Base-by-base conservation (phyloP, 1,140 invertebrate species). In the Drosophila tani region DNA sequence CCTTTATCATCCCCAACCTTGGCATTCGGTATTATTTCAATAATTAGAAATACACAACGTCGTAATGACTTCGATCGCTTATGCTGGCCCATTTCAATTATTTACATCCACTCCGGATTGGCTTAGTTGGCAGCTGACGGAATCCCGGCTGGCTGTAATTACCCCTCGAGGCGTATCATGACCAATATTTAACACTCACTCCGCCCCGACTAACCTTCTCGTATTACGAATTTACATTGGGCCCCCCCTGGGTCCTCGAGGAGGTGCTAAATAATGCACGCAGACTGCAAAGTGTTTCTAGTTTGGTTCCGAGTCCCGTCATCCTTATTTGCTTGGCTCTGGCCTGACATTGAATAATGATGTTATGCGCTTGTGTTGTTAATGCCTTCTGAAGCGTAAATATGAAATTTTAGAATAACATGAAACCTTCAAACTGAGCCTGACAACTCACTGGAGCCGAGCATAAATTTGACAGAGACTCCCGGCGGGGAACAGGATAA, bases 41-140 rank as follows among this genome's bases (percentile, higher is more conserved):
- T 81, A 83, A 80, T 76, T 66, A 76, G 75, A 83, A 80, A 76
- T 83, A 79, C 50, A 32, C 38, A 40, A 70, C 14, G 19, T 27
- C 19, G 32, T 50, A 81, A 59, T 45, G 63, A 56, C 63, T 55
- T 38, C 29, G 14, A 32, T 66, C 32, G 45, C 40, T 70, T 63
- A 69, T 50, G 74, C 58, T 47, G 62, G 62, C 51, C 21, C 32
- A 38, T 67, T 80, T 67, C 17, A 84, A 73, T 68, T 80, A 79
- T 82, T 74, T 79, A 68, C 49, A 62, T 45, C 46, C 60, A 60
- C 47, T 45, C 41, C 5, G 53, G 46, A 60, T 60, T 73, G 35
- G 53, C 67, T 43, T 19, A 50, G 35, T 45, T 12, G 69, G 38
- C 67, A 73, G 67, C 69, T 73, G 70, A 29, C 53, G 47, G 51